Conservation (phyloP, 2,888 invertebrate genomes). For the Noctua comes region DNA sequence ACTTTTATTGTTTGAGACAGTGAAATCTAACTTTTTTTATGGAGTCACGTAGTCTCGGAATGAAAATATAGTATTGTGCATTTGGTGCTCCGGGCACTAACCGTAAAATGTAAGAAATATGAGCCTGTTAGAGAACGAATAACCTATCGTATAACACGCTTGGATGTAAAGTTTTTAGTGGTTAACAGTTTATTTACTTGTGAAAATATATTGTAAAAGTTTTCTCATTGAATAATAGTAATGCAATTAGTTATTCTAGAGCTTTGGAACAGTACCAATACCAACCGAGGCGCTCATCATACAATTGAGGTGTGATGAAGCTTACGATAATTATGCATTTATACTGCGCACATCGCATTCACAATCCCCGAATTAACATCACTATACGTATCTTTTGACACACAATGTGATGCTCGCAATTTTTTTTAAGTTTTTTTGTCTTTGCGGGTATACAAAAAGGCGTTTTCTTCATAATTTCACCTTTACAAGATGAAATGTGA, state of each 20-base stretch:
- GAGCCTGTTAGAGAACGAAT: constrained; percentile 20
- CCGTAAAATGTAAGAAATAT: constrained; percentile 53
- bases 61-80: constrained; percentile 56
- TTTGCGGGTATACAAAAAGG: background rate
- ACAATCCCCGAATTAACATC: background rate
- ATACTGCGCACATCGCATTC: background rate
- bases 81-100: constrained; percentile 32
- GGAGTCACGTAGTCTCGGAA: constrained; percentile 44
- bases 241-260: background rate
- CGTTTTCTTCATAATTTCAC: constrained; percentile 3
- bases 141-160: constrained; percentile 20
- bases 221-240: background rate
- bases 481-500: constrained; percentile 13
- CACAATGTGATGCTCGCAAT: background rate
- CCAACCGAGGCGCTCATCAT: background rate
- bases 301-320: background rate
- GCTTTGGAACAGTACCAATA: background rate
- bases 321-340: background rate
- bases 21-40: constrained; percentile 47
- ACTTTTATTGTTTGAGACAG: constrained; percentile 44
- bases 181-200: constrained; percentile 4
- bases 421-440: background rate
- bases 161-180: constrained; percentile 2
- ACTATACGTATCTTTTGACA: background rate
- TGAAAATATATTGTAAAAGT: background rate